A percentile compares a stretch with the other conserved stretches of the same genome.
Evolutionary conservation across 2,797 vertebrate species (phyloP).

Genomic region (Gymnopithys bicolor): DNA sequence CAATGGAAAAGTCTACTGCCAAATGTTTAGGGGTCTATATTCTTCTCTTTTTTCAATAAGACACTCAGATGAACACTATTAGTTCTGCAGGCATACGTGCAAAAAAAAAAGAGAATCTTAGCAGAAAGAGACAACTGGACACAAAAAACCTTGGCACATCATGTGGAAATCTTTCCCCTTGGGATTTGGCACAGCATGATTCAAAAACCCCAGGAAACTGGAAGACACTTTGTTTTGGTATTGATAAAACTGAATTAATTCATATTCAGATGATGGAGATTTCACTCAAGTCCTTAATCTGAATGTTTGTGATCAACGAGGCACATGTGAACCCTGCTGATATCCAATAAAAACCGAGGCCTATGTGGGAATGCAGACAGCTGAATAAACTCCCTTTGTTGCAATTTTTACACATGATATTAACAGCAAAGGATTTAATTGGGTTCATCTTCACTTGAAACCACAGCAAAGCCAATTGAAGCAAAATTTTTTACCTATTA

Average conservation of each 20-base stretch:
- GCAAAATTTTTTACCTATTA: slow-evolving; percentile 86
- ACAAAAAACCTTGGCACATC: background rate
- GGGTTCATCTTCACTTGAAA: background rate
- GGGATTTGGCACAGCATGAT: background rate
- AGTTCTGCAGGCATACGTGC: background rate
- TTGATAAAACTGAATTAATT: background rate
- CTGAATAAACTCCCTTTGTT: background rate
- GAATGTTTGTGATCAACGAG: background rate
- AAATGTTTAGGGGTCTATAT: background rate
- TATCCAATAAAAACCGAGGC: background rate
- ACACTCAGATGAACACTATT: background rate
- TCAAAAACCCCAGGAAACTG: background rate
- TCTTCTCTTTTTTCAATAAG: background rate
- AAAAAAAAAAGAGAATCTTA: background rate
- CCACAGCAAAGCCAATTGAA: background rate
- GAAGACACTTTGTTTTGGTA: background rate
- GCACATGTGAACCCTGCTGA: background rate
- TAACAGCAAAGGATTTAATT: background rate
- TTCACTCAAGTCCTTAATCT: background rate
- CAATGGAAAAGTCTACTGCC: background rate
- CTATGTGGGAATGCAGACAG: background rate
- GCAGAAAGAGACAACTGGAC: background rate
- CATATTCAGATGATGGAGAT: background rate
- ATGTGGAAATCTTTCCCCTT: background rate
- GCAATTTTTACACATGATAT: background rate